phyloP scores from a whole-genome alignment of 2,113 vertebrate species.

The Carollia perspicillata region DNA sequence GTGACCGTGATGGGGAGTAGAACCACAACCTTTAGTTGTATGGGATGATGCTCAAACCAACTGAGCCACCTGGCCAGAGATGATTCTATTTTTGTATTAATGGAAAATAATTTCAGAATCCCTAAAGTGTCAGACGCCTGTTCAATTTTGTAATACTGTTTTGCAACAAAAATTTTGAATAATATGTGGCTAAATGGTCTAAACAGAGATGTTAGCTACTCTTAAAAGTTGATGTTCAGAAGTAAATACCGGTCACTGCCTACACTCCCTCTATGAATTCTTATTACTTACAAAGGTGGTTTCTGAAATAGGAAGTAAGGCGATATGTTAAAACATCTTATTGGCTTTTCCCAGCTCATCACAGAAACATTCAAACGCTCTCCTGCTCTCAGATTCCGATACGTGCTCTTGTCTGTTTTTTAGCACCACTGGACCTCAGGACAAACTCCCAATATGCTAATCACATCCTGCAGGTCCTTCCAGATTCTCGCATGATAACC shows the following conservation, averaged over 20 bases:
- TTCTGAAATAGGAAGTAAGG: slow-evolving; percentile 11
- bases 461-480: background rate
- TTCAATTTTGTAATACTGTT: background rate
- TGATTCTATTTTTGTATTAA: background rate
- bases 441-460: slow-evolving; percentile 4
- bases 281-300: background rate
- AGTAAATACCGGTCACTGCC: background rate
- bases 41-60: no score
- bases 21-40: no score
- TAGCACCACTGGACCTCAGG: background rate
- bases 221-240: background rate
- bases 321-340: background rate
- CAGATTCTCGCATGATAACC: background rate
- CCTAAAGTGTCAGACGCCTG: background rate
- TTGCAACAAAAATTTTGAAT: background rate
- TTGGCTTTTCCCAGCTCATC: background rate
- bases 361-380: background rate
- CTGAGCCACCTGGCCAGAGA: no score
- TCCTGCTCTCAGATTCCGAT: background rate
- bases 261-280: background rate
- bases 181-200: background rate
- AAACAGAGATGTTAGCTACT: background rate
- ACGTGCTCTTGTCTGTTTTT: background rate
- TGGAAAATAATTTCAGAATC: slow-evolving; percentile 24
- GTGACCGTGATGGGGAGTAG: no score